phyloP scores from a whole-genome alignment of 1,140 invertebrate species.

The Cydia fagiglandana region DNA sequence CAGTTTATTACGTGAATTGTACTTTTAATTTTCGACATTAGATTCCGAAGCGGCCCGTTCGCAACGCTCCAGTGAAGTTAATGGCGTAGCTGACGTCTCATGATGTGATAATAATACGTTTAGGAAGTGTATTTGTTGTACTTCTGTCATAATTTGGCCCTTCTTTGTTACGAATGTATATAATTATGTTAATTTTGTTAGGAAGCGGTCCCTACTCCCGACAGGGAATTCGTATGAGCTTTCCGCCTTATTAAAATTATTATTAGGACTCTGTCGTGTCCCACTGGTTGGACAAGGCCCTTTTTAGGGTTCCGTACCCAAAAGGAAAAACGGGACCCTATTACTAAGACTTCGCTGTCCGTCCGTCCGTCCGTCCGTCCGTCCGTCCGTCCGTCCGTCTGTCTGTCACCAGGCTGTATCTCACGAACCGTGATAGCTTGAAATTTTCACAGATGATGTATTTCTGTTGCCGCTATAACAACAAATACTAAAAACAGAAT shows the following conservation, averaged over 20 bases:
- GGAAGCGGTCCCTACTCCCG: neutral
- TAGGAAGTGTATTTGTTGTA: constrained; percentile 18
- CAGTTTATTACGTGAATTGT: neutral
- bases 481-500: too few species aligned
- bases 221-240: neutral
- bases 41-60: neutral
- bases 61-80: constrained; percentile 2
- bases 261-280: neutral
- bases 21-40: neutral
- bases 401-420: too few species aligned
- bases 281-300: neutral
- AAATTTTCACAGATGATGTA: too few species aligned
- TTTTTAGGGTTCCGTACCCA: too few species aligned
- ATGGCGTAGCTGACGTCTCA: constrained; percentile 6
- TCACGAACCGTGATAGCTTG: too few species aligned
- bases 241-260: constrained; percentile 3
- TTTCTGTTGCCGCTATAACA: too few species aligned
- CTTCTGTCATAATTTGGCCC: constrained; percentile 20
- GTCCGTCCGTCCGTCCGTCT: too few species aligned
- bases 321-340: too few species aligned
- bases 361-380: too few species aligned
- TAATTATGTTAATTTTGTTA: constrained; percentile 15
- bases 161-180: constrained; percentile 10
- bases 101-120: constrained; percentile 21
- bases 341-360: too few species aligned